Conservation (phyloP, 1,140 invertebrate genomes). For the Palaemon carinicauda region DNA sequence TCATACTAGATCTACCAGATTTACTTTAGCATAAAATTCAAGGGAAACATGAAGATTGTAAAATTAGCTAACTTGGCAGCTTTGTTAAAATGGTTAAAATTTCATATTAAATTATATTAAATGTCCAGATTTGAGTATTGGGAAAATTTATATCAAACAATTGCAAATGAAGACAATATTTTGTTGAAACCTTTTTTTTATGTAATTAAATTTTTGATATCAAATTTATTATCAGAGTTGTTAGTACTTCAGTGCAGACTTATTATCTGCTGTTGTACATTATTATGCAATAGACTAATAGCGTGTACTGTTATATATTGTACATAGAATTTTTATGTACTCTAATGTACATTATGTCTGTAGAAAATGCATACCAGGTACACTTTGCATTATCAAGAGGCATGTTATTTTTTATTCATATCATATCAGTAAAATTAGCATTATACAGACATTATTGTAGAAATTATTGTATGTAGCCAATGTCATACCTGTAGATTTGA, state of each 20-base stretch:
- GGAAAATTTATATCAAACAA: not conserved
- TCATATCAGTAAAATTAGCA: slow-evolving; percentile 28
- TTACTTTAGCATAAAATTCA: no score
- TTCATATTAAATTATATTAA: no score
- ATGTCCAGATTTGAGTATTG: no score
- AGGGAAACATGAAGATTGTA: no score
- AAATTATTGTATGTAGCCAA: no score
- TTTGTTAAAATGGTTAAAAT: no score
- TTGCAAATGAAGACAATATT: not conserved
- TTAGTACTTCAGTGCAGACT: slow-evolving; percentile 13
- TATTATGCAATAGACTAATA: slow-evolving; percentile 32
- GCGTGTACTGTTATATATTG: not conserved
- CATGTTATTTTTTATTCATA: slow-evolving; percentile 39
- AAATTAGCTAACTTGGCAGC: no score
- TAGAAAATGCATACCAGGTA: slow-evolving; percentile 37
- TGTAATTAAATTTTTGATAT: not conserved
- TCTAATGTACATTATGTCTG: slow-evolving; percentile 28
- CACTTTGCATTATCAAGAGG: slow-evolving; percentile 43
- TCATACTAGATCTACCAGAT: no score
- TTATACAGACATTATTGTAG: not conserved
- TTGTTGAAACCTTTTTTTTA: not conserved
- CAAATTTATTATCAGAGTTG: slow-evolving; percentile 16
- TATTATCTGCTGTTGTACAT: not conserved
- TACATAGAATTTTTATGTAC: slow-evolving; percentile 29
- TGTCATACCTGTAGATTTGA: not conserved